Evolutionary conservation across 2,888 invertebrate genomes (phyloP).

Genomic region (Phasia obesa): DNA sequence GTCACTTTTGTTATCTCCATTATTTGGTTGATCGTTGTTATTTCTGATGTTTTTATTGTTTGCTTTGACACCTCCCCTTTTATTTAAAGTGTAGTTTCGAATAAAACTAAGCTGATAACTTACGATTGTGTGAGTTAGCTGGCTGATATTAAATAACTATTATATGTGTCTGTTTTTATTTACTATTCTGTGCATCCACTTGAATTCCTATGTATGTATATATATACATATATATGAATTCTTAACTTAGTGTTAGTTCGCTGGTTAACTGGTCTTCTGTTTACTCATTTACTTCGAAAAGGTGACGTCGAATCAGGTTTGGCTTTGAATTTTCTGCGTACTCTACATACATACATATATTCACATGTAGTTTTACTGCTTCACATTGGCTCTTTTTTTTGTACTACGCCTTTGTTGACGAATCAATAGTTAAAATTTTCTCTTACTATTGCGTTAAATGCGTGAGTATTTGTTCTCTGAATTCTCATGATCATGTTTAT

Average conservation of each 20-base stretch:
- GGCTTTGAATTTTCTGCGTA: conserved; percentile 65
- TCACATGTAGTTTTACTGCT: neutral
- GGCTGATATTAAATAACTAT: neutral
- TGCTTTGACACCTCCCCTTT: conserved; percentile 79
- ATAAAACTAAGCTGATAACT: conserved; percentile 58
- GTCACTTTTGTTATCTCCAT: conserved; percentile 14
- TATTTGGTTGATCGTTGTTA: conserved; percentile 56
- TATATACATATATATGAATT: neutral
- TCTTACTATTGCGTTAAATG: conserved; percentile 75
- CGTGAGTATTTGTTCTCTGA: conserved; percentile 75
- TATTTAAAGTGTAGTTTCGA: conserved; percentile 51
- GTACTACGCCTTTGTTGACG: conserved; percentile 63
- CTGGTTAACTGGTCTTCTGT: conserved; percentile 65
- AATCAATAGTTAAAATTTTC: conserved; percentile 35
- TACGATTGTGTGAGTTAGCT: conserved; percentile 25
- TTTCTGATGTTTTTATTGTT: conserved; percentile 66
- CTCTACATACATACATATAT: conserved; percentile 14
- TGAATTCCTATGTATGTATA: neutral
- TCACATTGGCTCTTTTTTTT: conserved; percentile 42
- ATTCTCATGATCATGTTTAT: conserved; percentile 71
- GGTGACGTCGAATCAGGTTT: conserved; percentile 68
- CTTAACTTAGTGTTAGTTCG: conserved; percentile 26
- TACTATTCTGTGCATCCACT: neutral
- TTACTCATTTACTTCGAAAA: conserved; percentile 49
- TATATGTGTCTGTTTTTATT: no score